Evolutionary conservation across 2,888 invertebrate genomes (phyloP).

Genomic region (Mythimna vitellina): DNA sequence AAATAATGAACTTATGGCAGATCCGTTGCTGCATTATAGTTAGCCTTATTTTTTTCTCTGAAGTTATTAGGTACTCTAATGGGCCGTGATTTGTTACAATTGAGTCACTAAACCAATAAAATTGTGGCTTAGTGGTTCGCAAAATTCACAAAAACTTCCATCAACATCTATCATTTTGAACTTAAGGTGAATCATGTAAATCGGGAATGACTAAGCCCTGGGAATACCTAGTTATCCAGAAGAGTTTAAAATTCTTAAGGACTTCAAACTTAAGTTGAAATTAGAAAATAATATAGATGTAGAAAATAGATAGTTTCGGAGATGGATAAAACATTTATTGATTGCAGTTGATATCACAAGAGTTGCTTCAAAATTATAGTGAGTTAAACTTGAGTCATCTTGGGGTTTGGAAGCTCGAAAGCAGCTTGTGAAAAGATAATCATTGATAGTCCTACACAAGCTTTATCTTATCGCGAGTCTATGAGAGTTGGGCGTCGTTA

Average conservation of each 20-base stretch:
- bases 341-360: too few species aligned
- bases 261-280: neutral
- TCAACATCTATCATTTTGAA: constrained; percentile 16
- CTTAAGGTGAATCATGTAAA: constrained; percentile 38
- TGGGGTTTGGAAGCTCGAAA: too few species aligned
- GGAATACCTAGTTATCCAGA: constrained; percentile 6
- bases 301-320: too few species aligned
- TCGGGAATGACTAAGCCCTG: constrained; percentile 43
- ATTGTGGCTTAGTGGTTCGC: constrained; percentile 9
- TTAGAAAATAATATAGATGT: too few species aligned
- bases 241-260: neutral
- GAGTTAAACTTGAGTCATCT: too few species aligned
- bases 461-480: constrained; percentile 32
- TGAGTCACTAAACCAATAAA: constrained; percentile 39
- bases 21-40: neutral
- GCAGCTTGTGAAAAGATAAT: neutral
- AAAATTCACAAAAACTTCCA: constrained; percentile 28
- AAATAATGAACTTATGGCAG: neutral
- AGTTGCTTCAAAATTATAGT: too few species aligned
- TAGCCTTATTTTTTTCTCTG: neutral
- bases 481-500: constrained; percentile 47
- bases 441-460: neutral
- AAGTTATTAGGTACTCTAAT: neutral
- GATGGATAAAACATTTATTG: too few species aligned
- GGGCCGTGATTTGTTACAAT: constrained; percentile 1